Evolutionary conservation across 2,888 invertebrate species (phyloP), one percentile per base, ranked within the genome.

Genomic region (Lordiphosa andalusiaca): DNA sequence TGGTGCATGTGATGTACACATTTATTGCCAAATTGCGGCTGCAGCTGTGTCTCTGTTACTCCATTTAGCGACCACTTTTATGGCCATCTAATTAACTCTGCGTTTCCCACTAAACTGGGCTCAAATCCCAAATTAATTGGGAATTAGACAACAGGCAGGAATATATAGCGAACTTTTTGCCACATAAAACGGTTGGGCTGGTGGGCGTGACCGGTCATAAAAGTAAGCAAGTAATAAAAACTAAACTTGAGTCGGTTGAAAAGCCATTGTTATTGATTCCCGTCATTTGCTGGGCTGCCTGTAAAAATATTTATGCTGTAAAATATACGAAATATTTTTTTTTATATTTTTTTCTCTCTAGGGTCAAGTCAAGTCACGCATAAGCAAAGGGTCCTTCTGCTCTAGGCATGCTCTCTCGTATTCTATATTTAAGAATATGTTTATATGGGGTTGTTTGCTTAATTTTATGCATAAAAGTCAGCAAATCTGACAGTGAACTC

Each of bases 51-150:
- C 13, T 12, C 16, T 30, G 30, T 44, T 52, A n/a, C 40, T 19
- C 44, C 35, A 44, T 73, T 72, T 61, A 61, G 36, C 61, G 61
- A 53, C 49, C 60, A 54, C 62, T 78, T 70, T 74, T 74, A 80
- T 82, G 80, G 58, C 62, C 37, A 37, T 61, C 71, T 71, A 64
- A 64, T 67, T 64, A 67, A 57, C 59, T 64, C 58, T 50, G 47
- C 51, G 58, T 46, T 35, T 46, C 30, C 30, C 30, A 30, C 30
- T 9, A 7, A 30, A 30, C 30, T 7, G 30, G 46, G 67, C 50
- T 10, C 25, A 82, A 78, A 84, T 82, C 76, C 83, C 57, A 83
- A 82, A 78, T 78, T 78, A 78, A 78, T 78, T 84, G 82, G 80
- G 75, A 83, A 78, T 78, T 78, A 78, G 71, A 77, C 71, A 19